Evolutionary conservation across 2,113 vertebrate species (phyloP).

Genomic region (Nicator chloris): DNA sequence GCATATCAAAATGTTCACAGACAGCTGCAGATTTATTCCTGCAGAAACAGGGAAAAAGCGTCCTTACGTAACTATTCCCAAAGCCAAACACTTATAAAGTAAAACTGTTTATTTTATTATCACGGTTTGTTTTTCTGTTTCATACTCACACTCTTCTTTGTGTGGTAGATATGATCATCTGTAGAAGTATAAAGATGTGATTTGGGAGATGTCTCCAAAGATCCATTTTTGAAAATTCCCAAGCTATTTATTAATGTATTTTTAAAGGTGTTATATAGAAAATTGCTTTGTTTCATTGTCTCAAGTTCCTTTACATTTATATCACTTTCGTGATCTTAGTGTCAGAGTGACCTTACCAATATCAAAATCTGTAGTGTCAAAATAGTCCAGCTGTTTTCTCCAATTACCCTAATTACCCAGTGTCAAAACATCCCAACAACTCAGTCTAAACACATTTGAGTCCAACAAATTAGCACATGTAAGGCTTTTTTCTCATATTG

Average conservation of each 20-base stretch:
- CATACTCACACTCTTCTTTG: background rate
- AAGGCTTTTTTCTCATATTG: conserved; percentile 6
- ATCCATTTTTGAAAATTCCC: background rate
- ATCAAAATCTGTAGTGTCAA: background rate
- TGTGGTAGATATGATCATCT: background rate
- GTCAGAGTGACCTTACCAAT: background rate
- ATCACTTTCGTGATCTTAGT: background rate
- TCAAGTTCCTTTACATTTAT: background rate
- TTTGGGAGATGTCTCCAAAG: background rate
- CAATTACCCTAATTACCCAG: background rate
- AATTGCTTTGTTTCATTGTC: background rate
- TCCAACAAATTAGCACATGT: conserved; percentile 35
- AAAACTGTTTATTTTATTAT: background rate
- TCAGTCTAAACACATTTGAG: conserved; percentile 21
- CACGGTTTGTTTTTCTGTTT: background rate
- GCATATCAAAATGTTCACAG: background rate
- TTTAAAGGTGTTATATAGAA: background rate
- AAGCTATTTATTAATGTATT: background rate
- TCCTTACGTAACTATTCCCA: background rate
- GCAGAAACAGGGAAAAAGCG: background rate
- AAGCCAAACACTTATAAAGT: background rate
- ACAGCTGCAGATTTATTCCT: background rate
- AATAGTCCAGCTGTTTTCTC: background rate
- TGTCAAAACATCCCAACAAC: background rate
- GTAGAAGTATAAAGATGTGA: background rate